phyloP scores from a whole-genome alignment of 2,797 vertebrate species.

The Chloroceryle amazona region DNA sequence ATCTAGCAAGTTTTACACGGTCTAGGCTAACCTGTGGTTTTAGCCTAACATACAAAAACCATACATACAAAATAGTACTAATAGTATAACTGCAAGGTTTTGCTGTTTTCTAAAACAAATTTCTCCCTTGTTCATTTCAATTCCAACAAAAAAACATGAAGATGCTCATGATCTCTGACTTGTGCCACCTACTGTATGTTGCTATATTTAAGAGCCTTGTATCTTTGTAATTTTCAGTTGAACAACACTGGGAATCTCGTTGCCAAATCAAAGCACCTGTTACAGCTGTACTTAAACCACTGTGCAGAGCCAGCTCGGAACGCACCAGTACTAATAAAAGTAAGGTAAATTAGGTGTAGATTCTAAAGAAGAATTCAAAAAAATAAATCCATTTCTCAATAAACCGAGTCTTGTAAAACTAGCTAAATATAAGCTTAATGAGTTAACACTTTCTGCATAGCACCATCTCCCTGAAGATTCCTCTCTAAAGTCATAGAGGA shows the following conservation, averaged over 20 bases:
- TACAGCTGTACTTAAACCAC: not conserved
- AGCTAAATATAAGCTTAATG: not conserved
- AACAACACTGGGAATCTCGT: fast-evolving
- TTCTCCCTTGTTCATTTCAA: not conserved
- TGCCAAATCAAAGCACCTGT: not conserved
- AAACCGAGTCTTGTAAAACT: not conserved
- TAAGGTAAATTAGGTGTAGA: fast-evolving
- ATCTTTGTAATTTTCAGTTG: not conserved
- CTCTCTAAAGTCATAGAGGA: not conserved
- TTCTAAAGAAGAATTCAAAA: not conserved
- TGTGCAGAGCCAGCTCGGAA: not conserved
- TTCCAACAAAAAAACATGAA: not conserved
- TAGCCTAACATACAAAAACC: not conserved
- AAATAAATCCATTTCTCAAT: not conserved
- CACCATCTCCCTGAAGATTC: not conserved
- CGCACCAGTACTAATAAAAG: not conserved
- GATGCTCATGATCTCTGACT: not conserved
- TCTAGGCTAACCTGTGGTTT: not conserved
- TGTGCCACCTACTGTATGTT: fast-evolving
- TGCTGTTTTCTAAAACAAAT: not conserved
- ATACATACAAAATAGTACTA: not conserved
- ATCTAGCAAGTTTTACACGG: not conserved
- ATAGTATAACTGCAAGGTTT: not conserved
- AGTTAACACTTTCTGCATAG: not conserved
- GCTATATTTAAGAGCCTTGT: not conserved